Conservation (phyloP, 2,797 vertebrate genomes). For the Helarctos malayanus region DNA sequence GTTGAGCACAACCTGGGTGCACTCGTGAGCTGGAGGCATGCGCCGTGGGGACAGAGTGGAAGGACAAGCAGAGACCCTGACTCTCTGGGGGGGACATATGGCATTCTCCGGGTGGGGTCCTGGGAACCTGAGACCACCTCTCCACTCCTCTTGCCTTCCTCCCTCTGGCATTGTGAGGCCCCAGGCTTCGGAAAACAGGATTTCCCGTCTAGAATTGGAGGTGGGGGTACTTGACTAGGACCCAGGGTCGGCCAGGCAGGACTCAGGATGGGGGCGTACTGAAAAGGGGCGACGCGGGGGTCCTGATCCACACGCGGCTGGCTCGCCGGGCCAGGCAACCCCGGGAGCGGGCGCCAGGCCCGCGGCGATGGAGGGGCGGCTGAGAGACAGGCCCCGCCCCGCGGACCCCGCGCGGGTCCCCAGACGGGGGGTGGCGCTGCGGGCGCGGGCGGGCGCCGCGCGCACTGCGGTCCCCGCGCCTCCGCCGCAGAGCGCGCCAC, state of each 20-base stretch:
- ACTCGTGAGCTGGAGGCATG: not conserved
- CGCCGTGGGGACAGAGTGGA: not conserved
- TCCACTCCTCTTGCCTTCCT: not conserved
- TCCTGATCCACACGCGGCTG: not conserved
- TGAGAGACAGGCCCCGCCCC: slow-evolving; percentile 69
- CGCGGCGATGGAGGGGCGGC: slow-evolving; percentile 38
- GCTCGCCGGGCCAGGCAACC: not conserved
- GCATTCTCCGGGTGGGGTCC: not conserved
- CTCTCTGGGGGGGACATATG: not conserved
- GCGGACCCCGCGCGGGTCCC: slow-evolving; percentile 79
- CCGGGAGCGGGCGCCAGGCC: not conserved
- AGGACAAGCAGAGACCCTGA: not conserved
- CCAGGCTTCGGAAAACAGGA: not conserved
- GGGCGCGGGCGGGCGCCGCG: slow-evolving; percentile 76
- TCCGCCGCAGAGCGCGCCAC: slow-evolving; percentile 83
- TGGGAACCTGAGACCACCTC: not conserved
- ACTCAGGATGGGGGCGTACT: too few relatives aligned
- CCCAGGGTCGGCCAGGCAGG: not conserved
- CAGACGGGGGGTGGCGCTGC: slow-evolving; percentile 75
- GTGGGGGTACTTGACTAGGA: not conserved
- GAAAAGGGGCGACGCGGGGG: not conserved
- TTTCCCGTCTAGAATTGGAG: not conserved
- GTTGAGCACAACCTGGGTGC: not conserved
- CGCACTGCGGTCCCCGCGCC: slow-evolving; percentile 85
- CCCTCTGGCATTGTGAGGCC: not conserved